Evolutionary conservation across 2,113 vertebrate species (phyloP).

Genomic region (Lampris incognitus): DNA sequence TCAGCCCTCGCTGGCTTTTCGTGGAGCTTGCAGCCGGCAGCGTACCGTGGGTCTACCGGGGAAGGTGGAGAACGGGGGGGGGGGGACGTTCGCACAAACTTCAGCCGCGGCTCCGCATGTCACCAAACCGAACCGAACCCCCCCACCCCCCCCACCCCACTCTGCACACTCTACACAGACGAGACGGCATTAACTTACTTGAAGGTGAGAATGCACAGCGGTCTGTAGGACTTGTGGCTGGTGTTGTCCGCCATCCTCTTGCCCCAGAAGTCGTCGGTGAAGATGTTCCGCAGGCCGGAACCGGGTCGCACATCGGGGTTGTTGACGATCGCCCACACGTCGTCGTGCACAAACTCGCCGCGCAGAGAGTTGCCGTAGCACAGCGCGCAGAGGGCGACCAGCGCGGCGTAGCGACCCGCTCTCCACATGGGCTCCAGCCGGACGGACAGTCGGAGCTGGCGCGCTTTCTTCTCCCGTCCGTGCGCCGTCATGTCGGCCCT

Average conservation of each 20-base stretch:
- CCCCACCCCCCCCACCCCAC: too few relatives aligned
- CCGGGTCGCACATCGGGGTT: constrained; percentile 91
- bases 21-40: neutral
- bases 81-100: neutral
- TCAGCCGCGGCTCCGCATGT: neutral
- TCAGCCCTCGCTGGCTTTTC: constrained; percentile 26
- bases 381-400: constrained; percentile 83
- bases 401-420: constrained; percentile 63
- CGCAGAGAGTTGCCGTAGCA: constrained; percentile 90
- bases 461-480: constrained; percentile 52
- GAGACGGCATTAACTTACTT: constrained; percentile 82
- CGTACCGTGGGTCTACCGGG: neutral
- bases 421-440: constrained; percentile 45
- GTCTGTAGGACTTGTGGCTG: constrained; percentile 98
- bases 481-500: constrained; percentile 78
- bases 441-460: constrained; percentile 33
- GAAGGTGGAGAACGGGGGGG: neutral
- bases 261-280: constrained; percentile 97
- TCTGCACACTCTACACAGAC: too few relatives aligned
- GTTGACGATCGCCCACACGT: constrained; percentile 96
- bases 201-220: constrained; percentile 95
- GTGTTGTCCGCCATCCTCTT: constrained; percentile 94
- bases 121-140: neutral
- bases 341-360: constrained; percentile 97
- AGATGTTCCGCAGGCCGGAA: constrained; percentile 85